phyloP scores from a whole-genome alignment of 2,113 vertebrate species.

The pig (Sus scrofa) region T2T-Sscrofa CM000812.6:257220001-257220500 shows the following conservation, averaged over 20 bases:
- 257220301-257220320: conserved; percentile 29
- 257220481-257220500: not conserved
- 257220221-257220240: not conserved
- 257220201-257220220: conserved; percentile 26
- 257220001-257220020: not conserved
- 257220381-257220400: not conserved
- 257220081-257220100: conserved; percentile 54
- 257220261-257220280: conserved; percentile 38
- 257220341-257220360: not conserved
- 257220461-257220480: not conserved
- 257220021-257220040: not conserved
- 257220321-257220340: not conserved
- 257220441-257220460: not conserved
- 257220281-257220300: conserved; percentile 59
- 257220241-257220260: not conserved
- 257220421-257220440: not conserved
- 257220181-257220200: conserved; percentile 46
- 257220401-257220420: not conserved
- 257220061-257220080: conserved; percentile 12
- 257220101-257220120: conserved; percentile 2
- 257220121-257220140: conserved; percentile 57
- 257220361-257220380: not conserved
- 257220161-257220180: conserved; percentile 28
- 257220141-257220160: conserved; percentile 52
- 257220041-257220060: conserved; percentile 61